A percentile compares a stretch with the other conserved stretches of the same genome.
Conservation (phyloP, 2,113 vertebrate species). For the Monopterus albus region DNA sequence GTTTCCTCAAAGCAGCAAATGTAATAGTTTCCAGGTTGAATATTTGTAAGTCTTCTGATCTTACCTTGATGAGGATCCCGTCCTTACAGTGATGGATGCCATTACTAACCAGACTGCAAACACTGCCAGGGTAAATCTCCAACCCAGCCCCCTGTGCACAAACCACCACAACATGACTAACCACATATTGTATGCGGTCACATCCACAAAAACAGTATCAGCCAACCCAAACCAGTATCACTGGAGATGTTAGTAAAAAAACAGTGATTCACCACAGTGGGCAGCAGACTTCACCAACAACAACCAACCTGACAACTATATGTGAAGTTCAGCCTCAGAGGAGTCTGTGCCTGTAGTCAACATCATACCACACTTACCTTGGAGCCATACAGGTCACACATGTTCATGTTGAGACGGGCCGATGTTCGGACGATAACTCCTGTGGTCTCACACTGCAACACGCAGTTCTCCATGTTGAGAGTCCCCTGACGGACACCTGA, state of each 20-base stretch:
- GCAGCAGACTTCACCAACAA: too few species aligned
- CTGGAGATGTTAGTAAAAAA: too few species aligned
- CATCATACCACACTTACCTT: constrained; percentile 81
- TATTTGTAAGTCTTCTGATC: background rate
- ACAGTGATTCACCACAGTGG: too few species aligned
- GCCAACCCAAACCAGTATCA: too few species aligned
- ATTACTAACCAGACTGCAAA: constrained; percentile 86
- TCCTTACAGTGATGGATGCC: constrained; percentile 97
- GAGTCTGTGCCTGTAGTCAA: background rate
- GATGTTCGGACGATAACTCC: constrained; percentile 90
- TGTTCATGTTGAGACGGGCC: constrained; percentile 90
- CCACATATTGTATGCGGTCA: too few species aligned
- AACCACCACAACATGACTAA: background rate
- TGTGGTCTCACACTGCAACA: constrained; percentile 94
- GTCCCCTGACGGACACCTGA: constrained; percentile 90
- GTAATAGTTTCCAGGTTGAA: too few species aligned
- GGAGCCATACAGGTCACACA: constrained; percentile 95
- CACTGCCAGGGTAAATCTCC: constrained; percentile 94
- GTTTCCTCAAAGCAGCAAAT: too few species aligned
- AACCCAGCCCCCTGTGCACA: constrained; percentile 89
- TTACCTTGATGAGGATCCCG: constrained; percentile 96
- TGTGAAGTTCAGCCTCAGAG: background rate
- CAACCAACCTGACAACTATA: too few species aligned
- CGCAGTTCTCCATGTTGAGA: constrained; percentile 91
- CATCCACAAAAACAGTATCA: background rate